Evolutionary conservation across 1,140 invertebrate species (phyloP).

Genomic region (Bombus superbus): DNA sequence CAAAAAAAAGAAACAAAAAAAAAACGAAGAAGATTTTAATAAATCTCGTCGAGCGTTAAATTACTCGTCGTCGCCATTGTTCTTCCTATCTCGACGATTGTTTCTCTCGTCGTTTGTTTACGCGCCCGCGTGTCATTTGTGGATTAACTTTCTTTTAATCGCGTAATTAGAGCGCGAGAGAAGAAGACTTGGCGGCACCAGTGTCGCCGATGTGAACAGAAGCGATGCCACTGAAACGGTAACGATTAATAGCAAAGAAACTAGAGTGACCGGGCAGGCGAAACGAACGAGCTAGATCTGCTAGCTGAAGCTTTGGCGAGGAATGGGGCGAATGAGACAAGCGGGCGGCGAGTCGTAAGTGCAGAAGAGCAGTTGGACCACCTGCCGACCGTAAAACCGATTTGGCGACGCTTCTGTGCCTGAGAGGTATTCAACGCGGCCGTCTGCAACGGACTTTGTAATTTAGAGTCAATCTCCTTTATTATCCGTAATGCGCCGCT

Average conservation of each 20-base stretch:
- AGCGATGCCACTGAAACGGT: conserved; percentile 4
- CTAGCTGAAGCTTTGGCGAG: neutral
- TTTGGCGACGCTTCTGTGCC: conserved; percentile 69
- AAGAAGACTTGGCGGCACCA: conserved; percentile 13
- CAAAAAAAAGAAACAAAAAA: neutral
- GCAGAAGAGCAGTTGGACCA: conserved; percentile 62
- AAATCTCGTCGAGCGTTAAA: conserved; percentile 73
- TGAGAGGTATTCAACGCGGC: conserved; percentile 73
- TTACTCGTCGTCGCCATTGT: conserved; percentile 62
- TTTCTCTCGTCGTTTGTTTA: conserved; percentile 44
- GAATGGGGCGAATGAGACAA: neutral
- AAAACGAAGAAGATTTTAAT: conserved; percentile 67
- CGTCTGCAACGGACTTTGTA: conserved; percentile 76
- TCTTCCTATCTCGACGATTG: neutral
- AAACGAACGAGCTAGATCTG: neutral
- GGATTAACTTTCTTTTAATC: conserved; percentile 69
- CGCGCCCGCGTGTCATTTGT: conserved; percentile 16
- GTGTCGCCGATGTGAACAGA: too few relatives aligned
- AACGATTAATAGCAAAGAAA: conserved; percentile 41
- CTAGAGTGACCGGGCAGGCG: neutral
- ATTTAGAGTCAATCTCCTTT: conserved; percentile 77
- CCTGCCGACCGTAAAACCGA: conserved; percentile 66
- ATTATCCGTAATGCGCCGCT: conserved; percentile 72
- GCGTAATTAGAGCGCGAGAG: conserved; percentile 51
- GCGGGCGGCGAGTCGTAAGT: conserved; percentile 36